A percentile compares a stretch with the other conserved stretches of the same genome.
Evolutionary conservation across 1,140 invertebrate species (phyloP).

Genomic region (Ips typographus): DNA sequence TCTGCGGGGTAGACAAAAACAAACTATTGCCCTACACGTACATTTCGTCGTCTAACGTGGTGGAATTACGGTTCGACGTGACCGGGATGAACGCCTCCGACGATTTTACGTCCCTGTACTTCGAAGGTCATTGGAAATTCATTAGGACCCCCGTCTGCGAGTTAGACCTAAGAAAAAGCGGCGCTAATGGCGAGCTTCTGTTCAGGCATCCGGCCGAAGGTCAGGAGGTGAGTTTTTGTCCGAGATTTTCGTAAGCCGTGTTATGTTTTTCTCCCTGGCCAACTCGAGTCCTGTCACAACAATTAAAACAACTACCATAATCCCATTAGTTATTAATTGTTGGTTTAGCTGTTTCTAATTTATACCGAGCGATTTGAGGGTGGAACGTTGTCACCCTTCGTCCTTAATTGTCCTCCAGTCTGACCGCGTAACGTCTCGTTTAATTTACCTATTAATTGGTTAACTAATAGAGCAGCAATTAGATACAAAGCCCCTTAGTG

Average conservation of each 20-base stretch:
- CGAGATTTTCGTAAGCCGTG: too few species aligned
- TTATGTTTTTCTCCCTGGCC: too few species aligned
- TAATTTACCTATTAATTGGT: neutral
- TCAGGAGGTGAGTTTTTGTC: conserved; percentile 61
- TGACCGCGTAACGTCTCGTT: neutral
- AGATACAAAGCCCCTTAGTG: neutral
- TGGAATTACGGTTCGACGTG: conserved; percentile 80
- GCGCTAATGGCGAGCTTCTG: conserved; percentile 75
- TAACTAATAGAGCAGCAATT: neutral
- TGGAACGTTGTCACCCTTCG: neutral
- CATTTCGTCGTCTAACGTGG: conserved; percentile 71
- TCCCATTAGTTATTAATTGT: too few species aligned
- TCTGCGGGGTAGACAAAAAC: conserved; percentile 62
- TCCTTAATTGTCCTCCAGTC: neutral
- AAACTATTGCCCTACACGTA: conserved; percentile 69
- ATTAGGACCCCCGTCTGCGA: conserved; percentile 68
- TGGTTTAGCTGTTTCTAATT: too few species aligned
- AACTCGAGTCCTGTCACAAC: too few species aligned
- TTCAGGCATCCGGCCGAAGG: conserved; percentile 60
- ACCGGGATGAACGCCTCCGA: conserved; percentile 79
- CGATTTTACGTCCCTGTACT: conserved; percentile 79
- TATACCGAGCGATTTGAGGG: too few species aligned
- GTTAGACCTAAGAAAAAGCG: conserved; percentile 64
- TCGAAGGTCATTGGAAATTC: conserved; percentile 83
- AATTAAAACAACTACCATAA: too few species aligned